phyloP scores from a whole-genome alignment of 2,113 vertebrate species.

The Nothocercus julius region DNA sequence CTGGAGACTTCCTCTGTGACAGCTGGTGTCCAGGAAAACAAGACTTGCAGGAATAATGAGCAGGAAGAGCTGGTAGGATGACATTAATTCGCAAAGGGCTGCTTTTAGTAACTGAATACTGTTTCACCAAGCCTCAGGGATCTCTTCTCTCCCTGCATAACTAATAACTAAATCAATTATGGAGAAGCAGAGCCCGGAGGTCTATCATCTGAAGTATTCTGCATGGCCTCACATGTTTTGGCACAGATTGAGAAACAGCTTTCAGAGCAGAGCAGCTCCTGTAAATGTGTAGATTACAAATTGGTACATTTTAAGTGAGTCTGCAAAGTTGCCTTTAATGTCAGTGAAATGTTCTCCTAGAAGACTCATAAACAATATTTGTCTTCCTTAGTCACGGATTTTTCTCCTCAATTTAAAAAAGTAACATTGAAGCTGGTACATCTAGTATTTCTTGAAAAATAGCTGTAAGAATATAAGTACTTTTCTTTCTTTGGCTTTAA shows the following conservation, averaged over 20 bases:
- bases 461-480: neutral
- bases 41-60: constrained; percentile 78
- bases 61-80: constrained; percentile 27
- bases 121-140: constrained; percentile 57
- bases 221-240: neutral
- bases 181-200: constrained; percentile 37
- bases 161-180: constrained; percentile 54
- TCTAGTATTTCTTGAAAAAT: constrained; percentile 4
- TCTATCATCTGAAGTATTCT: neutral
- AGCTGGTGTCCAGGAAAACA: constrained; percentile 78
- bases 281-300: constrained; percentile 26
- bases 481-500: neutral
- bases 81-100: constrained; percentile 28
- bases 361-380: neutral
- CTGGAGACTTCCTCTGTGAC: constrained; percentile 81
- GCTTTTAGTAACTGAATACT: constrained; percentile 66
- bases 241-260: constrained; percentile 65
- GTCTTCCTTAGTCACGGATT: neutral
- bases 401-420: neutral
- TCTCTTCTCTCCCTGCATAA: constrained; percentile 35
- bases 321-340: constrained; percentile 28
- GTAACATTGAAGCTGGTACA: constrained; percentile 6
- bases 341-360: constrained; percentile 29
- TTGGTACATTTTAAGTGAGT: constrained; percentile 12
- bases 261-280: constrained; percentile 52